Conservation (phyloP, 2,797 vertebrate species). For the Amniataba percoides region DNA sequence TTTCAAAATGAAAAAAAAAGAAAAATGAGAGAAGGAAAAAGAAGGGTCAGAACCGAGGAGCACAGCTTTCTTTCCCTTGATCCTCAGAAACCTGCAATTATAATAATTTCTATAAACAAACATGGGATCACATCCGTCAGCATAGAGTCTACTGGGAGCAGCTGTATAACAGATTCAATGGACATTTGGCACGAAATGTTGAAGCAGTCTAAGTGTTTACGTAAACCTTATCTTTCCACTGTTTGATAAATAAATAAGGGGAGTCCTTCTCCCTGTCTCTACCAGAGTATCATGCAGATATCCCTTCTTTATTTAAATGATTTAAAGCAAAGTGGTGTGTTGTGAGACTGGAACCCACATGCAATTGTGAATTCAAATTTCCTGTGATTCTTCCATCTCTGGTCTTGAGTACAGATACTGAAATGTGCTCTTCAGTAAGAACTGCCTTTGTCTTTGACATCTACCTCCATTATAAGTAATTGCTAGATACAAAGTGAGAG, state of each 20-base stretch:
- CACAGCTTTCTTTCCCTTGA: constrained; percentile 51
- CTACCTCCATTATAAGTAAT: constrained; percentile 92
- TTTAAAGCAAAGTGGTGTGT: constrained; percentile 33
- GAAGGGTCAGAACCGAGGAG: constrained; percentile 33
- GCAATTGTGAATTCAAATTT: constrained; percentile 52
- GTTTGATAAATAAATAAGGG: constrained; percentile 69
- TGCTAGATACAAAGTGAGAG: constrained; percentile 87
- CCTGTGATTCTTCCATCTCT: constrained; percentile 70
- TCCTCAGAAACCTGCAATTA: constrained; percentile 72
- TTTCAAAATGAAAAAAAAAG: constrained; percentile 15
- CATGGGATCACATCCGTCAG: constrained; percentile 66
- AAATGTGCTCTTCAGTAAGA: constrained; percentile 87
- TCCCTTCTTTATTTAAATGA: constrained; percentile 57
- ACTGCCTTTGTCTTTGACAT: constrained; percentile 89
- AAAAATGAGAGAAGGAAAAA: constrained; percentile 12
- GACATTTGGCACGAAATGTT: constrained; percentile 67
- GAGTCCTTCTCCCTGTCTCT: constrained; percentile 23
- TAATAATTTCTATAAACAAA: constrained; percentile 79
- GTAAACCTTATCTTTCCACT: constrained; percentile 63
- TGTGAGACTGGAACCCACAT: constrained; percentile 34
- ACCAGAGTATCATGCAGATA: constrained; percentile 47
- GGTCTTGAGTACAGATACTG: constrained; percentile 82
- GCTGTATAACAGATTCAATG: constrained; percentile 52
- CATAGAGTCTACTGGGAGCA: constrained; percentile 60
- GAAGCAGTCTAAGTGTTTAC: constrained; percentile 68